Conservation (phyloP, 2,888 invertebrate species). For the Tiliacea citrago region DNA sequence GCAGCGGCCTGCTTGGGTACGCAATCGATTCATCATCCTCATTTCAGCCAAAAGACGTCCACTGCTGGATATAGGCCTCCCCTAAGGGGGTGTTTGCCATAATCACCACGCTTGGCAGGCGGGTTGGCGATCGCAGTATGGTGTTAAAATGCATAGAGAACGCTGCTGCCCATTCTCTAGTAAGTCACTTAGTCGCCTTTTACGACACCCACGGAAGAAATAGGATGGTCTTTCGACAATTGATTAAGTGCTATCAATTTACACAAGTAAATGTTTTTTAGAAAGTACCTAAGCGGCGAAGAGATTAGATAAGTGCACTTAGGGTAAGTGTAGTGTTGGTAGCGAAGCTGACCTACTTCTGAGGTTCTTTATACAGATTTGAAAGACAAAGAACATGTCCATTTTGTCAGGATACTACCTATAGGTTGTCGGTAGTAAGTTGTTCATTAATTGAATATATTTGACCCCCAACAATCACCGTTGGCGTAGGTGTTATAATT, state of each 20-base stretch:
- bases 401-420: neutral
- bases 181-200: no score
- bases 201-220: no score
- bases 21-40: no score
- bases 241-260: constrained; percentile 7
- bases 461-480: constrained; percentile 8
- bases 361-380: no score
- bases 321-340: neutral
- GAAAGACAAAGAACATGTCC: neutral
- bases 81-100: no score
- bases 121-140: no score
- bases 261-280: neutral
- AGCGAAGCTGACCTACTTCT: neutral
- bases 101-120: no score
- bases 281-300: neutral
- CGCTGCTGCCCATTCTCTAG: no score
- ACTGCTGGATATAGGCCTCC: no score
- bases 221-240: no score
- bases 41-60: no score
- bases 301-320: neutral
- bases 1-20: neutral
- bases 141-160: no score
- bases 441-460: constrained; percentile 25
- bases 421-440: neutral
- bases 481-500: constrained; percentile 44